Base-by-base conservation (phyloP, 2,113 vertebrate genomes). In the Cromileptes altivelis region DNA sequence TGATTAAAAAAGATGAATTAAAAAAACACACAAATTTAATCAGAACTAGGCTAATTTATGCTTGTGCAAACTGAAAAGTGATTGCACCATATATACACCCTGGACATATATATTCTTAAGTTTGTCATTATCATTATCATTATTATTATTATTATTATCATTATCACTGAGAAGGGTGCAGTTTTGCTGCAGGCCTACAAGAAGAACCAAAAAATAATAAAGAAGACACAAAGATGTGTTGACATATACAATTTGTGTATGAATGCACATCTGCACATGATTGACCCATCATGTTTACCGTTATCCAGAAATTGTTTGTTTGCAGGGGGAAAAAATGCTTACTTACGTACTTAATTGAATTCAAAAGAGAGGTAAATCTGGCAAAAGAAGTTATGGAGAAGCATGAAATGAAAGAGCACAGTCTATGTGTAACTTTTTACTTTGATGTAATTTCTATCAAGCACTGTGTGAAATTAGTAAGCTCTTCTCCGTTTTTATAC, bases 401-500 rank as follows among this genome's bases (percentile, higher is more conserved):
- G 58, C 17, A 30, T 30, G 30, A 30, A 30, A 30, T 30, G 30
- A 30, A 30, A 30, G 50, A 73, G 13, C 17, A 75, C 23, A 13
- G 21, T 52, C 0, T 0, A 69, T 45, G 42, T 45, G 8, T 9
- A 45, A 53, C 21, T 64, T 63, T 74, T 5, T 33, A 21, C 33
- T 45, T 8, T 45, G 11, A 3, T 61, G 10, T 47, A 18, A 50
- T 50, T 50, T 50, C 15, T 18, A 12, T 45, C 2, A 45, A 45
- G 11, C 11, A 50, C n/a, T 42, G 25, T 47, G 25, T 47, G 13
- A 69, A 76, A 80, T 72, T n/a, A 70, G 17, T 42, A 0, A 47
- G 14, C 57, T 61, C 2, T 40, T 56, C 52, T 47, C 60, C 81
- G 15, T 72, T 19, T 70, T 82, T 58, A 56, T 70, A 63, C 47